A percentile compares a stretch with the other conserved stretches of the same genome.
phyloP scores from a whole-genome alignment of 2,888 invertebrate genomes.

The Exocentrus adspersus region DNA sequence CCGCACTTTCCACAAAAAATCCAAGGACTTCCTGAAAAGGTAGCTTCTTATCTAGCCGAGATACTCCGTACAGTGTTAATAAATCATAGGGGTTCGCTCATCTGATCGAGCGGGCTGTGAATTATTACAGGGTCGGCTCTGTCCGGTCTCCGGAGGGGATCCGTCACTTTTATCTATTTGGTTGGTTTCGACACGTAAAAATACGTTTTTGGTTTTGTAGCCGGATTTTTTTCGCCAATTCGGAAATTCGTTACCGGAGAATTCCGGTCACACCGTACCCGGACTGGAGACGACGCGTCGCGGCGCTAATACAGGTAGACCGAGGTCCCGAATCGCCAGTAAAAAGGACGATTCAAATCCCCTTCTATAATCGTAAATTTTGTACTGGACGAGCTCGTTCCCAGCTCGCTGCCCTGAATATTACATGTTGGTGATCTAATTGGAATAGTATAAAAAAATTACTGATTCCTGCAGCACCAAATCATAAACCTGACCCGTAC shows the following conservation, averaged over 20 bases:
- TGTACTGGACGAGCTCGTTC: constrained; percentile 25
- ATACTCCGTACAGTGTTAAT: constrained; percentile 12
- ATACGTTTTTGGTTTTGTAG: no score
- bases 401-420: constrained; percentile 26
- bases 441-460: constrained; percentile 14
- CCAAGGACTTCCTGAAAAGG: no score
- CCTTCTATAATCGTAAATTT: constrained; percentile 39
- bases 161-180: constrained; percentile 44
- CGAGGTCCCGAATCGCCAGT: constrained; percentile 48
- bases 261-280: constrained; percentile 45
- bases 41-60: constrained; percentile 22
- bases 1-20: no score
- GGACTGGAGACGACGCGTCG: constrained; percentile 45
- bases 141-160: constrained; percentile 39
- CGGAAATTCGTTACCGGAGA: background rate
- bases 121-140: constrained; percentile 32
- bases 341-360: constrained; percentile 48
- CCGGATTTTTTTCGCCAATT: no score
- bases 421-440: constrained; percentile 22
- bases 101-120: constrained; percentile 30
- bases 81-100: constrained; percentile 30
- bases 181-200: no score
- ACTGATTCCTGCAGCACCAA: no score
- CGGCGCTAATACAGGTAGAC: constrained; percentile 49
- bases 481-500: no score